These are phyloP conservation scores for Gallinago media DNA, from an alignment of 2,113 vertebrate species.

Conservation along the genomic window DNA sequence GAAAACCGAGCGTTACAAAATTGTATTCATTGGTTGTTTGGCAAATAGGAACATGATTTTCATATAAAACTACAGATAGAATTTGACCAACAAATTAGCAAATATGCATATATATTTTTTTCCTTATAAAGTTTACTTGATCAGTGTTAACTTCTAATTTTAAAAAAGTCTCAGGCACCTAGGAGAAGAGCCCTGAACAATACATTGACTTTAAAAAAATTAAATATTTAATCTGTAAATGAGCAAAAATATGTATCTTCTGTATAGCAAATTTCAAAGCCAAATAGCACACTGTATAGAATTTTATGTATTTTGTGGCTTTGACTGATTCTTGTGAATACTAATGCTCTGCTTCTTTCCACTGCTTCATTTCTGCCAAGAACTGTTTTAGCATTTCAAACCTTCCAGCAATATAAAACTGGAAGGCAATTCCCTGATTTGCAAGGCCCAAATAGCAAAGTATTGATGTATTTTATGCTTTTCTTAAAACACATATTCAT, in stretches of 20 bases:
- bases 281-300: not conserved
- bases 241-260: not conserved
- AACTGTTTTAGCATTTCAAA: not conserved
- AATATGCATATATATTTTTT: not conserved
- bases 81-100: not conserved
- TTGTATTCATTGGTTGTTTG: not conserved
- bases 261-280: not conserved
- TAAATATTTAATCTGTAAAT: not conserved
- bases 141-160: not conserved
- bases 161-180: not conserved
- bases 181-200: not conserved
- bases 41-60: not conserved
- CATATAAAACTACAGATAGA: not conserved
- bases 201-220: not conserved
- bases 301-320: not conserved
- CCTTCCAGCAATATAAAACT: not conserved
- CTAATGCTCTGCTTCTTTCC: conserved; percentile 18
- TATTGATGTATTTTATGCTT: not conserved
- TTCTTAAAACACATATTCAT: not conserved
- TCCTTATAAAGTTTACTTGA: not conserved
- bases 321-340: not conserved
- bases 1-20: not conserved
- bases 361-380: conserved; percentile 35
- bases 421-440: not conserved
- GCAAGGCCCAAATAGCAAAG: not conserved